Conservation (phyloP, 92 coral and sea anemone genomes). For the Parazoanthus atlanticus region DNA sequence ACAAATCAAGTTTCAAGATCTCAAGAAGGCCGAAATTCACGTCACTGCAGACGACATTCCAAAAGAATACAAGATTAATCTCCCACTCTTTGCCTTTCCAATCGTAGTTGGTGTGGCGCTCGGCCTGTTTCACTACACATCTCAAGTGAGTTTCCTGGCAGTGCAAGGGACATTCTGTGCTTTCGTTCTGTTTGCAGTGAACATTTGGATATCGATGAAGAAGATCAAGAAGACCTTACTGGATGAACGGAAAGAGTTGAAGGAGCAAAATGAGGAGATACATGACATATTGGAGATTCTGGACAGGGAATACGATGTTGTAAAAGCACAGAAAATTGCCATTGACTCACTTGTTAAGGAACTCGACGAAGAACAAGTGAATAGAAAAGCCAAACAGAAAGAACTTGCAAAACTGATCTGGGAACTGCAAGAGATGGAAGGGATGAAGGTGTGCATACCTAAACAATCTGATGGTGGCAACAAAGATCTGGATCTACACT, state of each 20-base stretch:
- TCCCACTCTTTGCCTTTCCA: slow-evolving; percentile 66
- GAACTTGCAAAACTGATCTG: slow-evolving; percentile 81
- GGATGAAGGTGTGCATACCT: slow-evolving; percentile 70
- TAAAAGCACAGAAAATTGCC: slow-evolving; percentile 78
- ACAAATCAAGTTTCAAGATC: slow-evolving; percentile 49
- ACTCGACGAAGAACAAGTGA: slow-evolving; percentile 81
- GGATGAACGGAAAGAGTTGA: slow-evolving; percentile 69
- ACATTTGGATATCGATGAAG: slow-evolving; percentile 69
- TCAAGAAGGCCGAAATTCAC: slow-evolving; percentile 43
- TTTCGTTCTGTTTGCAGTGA: slow-evolving; percentile 50
- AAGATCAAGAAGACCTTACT: slow-evolving; percentile 56
- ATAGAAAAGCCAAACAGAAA: slow-evolving; percentile 67
- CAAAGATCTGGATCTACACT: slow-evolving; percentile 55
- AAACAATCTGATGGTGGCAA: slow-evolving; percentile 46
- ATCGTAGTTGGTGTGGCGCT: slow-evolving; percentile 65
- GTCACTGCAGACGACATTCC: slow-evolving; percentile 48
- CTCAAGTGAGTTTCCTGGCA: slow-evolving; percentile 56
- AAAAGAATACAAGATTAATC: slow-evolving; percentile 51
- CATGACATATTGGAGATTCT: slow-evolving; percentile 77
- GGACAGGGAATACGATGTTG: slow-evolving; percentile 82
- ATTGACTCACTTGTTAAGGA: slow-evolving; percentile 81
- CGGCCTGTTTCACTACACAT: slow-evolving; percentile 54
- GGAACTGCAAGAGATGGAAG: slow-evolving; percentile 84
- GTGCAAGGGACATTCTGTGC: slow-evolving; percentile 48
- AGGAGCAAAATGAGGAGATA: slow-evolving; percentile 78